phyloP scores from a whole-genome alignment of 2,888 invertebrate genomes.

The Sesamia inferens region DNA sequence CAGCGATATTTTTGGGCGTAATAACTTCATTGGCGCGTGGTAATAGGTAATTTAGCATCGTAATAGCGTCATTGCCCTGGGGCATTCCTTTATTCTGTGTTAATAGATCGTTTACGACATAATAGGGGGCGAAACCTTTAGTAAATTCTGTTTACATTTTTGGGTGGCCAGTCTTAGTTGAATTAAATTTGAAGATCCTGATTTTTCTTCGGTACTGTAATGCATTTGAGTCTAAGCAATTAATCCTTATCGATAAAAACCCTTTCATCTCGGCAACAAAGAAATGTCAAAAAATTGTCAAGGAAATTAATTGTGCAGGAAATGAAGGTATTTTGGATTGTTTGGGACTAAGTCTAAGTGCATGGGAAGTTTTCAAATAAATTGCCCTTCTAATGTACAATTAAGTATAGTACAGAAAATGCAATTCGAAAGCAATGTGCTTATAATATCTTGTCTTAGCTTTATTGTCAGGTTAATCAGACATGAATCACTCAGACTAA shows the following conservation, averaged over 20 bases:
- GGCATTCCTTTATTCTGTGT: conserved; percentile 65
- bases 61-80: conserved; percentile 61
- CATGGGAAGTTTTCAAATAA: too few relatives aligned
- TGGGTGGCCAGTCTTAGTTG: conserved; percentile 18
- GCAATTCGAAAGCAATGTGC: too few relatives aligned
- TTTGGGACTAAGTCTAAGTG: too few relatives aligned
- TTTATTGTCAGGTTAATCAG: neutral
- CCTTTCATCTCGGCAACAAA: too few relatives aligned
- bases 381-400: too few relatives aligned
- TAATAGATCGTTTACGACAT: conserved; percentile 65
- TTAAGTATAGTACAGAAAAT: too few relatives aligned
- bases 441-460: too few relatives aligned
- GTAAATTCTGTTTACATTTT: conserved; percentile 54
- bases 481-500: neutral
- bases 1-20: conserved; percentile 55
- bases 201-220: neutral
- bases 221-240: neutral
- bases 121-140: conserved; percentile 51
- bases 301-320: too few relatives aligned
- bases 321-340: too few relatives aligned
- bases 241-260: neutral
- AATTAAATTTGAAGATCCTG: conserved; percentile 21
- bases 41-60: conserved; percentile 65
- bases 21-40: conserved; percentile 63
- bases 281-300: too few relatives aligned